A percentile compares a stretch with the other conserved stretches of the same genome.
These are phyloP conservation scores for Lasioglossum calceatum DNA, from an alignment of 2,888 invertebrate species.

Conservation along the genomic window DNA sequence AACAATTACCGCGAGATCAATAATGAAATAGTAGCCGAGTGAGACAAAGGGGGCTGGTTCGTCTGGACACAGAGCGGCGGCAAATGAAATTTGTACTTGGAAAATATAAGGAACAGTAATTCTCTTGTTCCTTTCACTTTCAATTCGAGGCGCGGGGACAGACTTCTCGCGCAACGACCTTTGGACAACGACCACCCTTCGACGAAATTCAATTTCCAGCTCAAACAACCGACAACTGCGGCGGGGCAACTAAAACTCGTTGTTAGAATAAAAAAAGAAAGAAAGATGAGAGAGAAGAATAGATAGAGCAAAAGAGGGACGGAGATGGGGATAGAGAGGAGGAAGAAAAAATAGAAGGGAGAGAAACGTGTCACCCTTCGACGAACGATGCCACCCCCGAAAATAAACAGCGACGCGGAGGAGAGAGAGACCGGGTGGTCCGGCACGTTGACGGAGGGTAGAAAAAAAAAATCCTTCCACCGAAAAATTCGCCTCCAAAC, in stretches of 20 bases:
- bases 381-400: slow-evolving; percentile 21
- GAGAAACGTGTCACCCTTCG: slow-evolving; percentile 29
- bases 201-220: slow-evolving; percentile 22
- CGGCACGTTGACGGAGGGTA: slow-evolving; percentile 38
- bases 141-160: neutral
- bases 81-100: slow-evolving; percentile 11
- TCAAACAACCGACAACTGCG: slow-evolving; percentile 12
- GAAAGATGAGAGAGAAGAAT: slow-evolving; percentile 9
- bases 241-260: slow-evolving; percentile 14
- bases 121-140: slow-evolving; percentile 13
- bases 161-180: slow-evolving; percentile 5
- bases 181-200: slow-evolving; percentile 16
- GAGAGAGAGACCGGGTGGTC: slow-evolving; percentile 32
- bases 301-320: neutral
- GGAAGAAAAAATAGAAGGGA: slow-evolving; percentile 35
- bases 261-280: slow-evolving; percentile 17
- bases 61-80: neutral
- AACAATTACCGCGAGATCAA: neutral
- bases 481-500: slow-evolving; percentile 63
- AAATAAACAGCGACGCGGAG: slow-evolving; percentile 49
- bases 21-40: neutral
- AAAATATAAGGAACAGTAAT: neutral
- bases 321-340: neutral
- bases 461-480: slow-evolving; percentile 43
- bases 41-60: neutral